phyloP scores from a whole-genome alignment of 2,888 invertebrate genomes.

The Graphium colonna region DNA sequence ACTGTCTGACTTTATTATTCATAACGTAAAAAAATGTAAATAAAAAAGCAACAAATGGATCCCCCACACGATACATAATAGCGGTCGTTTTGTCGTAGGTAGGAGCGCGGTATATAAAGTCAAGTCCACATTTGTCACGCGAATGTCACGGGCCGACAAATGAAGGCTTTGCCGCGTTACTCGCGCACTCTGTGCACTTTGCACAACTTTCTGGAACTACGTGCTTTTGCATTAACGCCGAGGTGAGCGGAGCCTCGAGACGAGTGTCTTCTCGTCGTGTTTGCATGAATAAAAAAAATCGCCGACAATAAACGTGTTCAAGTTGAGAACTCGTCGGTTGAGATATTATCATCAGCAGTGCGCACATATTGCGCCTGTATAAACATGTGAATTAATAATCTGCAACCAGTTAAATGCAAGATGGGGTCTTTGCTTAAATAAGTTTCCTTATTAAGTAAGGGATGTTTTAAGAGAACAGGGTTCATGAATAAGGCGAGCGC shows the following conservation, averaged over 20 bases:
- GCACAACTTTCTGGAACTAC: slow-evolving; percentile 75
- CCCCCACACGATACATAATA: slow-evolving; percentile 36
- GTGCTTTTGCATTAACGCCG: slow-evolving; percentile 76
- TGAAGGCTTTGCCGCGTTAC: slow-evolving; percentile 76
- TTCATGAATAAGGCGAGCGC: too few relatives aligned
- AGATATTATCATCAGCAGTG: slow-evolving; percentile 7
- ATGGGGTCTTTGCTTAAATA: not conserved
- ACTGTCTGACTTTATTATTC: not conserved
- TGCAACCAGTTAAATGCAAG: not conserved
- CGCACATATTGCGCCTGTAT: not conserved
- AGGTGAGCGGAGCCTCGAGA: slow-evolving; percentile 60
- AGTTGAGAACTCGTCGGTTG: slow-evolving; percentile 37
- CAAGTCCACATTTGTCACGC: slow-evolving; percentile 77
- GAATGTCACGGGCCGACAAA: slow-evolving; percentile 78
- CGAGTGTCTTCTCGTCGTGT: slow-evolving; percentile 66
- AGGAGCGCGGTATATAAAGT: slow-evolving; percentile 52
- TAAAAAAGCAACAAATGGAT: not conserved
- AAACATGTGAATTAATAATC: not conserved
- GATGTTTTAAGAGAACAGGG: too few relatives aligned
- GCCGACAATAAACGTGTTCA: slow-evolving; percentile 64
- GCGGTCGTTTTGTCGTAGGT: slow-evolving; percentile 48
- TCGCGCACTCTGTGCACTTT: slow-evolving; percentile 77
- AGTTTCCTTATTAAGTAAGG: not conserved
- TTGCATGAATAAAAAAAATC: slow-evolving; percentile 54
- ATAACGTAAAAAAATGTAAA: slow-evolving; percentile 5